phyloP scores from a whole-genome alignment of 2,113 vertebrate genomes.

The Rhombomys opimus region DNA sequence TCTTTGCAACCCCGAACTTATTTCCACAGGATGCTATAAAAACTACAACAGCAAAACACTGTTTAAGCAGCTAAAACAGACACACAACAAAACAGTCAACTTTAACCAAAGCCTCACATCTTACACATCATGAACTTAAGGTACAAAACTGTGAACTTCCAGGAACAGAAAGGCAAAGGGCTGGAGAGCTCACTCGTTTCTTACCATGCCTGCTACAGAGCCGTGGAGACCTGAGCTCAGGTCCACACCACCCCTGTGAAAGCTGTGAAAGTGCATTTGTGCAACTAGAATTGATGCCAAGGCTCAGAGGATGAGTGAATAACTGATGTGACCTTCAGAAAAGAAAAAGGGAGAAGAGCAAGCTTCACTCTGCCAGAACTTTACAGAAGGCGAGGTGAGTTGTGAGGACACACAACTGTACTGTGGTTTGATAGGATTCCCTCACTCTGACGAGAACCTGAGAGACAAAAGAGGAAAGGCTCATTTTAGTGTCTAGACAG shows the following conservation, averaged over 20 bases:
- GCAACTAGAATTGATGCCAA: neutral
- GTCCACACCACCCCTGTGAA: neutral
- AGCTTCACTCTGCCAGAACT: neutral
- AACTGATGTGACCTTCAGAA: neutral
- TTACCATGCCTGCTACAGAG: neutral
- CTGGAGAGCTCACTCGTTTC: neutral
- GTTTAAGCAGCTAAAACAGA: neutral
- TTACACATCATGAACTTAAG: neutral
- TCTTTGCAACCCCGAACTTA: neutral
- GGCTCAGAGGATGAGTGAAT: neutral
- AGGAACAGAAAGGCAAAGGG: neutral
- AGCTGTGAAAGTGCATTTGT: neutral
- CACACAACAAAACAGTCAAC: neutral
- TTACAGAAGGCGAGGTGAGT: neutral
- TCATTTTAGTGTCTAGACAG: neutral
- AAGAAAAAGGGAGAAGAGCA: neutral
- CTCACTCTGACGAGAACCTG: neutral
- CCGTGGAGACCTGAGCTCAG: neutral
- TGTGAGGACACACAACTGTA: neutral
- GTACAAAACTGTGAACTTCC: neutral
- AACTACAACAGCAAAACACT: neutral
- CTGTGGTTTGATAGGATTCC: neutral
- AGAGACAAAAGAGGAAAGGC: neutral
- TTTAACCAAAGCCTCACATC: neutral
- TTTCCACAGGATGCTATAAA: neutral